Conservation (phyloP, 2,888 invertebrate species). For the Brassicogethes aeneus region DNA sequence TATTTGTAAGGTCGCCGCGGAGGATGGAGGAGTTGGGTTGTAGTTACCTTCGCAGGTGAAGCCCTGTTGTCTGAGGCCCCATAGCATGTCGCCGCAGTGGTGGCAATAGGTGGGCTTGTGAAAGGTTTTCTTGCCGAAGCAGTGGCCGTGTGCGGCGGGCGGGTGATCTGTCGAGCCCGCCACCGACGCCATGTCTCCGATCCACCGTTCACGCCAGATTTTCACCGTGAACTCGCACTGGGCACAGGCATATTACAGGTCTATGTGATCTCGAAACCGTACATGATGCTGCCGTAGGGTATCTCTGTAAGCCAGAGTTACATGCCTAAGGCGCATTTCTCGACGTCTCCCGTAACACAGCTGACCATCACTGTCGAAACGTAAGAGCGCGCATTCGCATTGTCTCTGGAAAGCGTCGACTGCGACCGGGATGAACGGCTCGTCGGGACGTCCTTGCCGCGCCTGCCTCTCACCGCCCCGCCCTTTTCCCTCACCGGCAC, state of each 20-base stretch:
- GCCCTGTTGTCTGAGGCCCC: conserved; percentile 99
- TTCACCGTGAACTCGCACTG: conserved; percentile 48
- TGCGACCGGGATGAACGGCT: conserved; percentile 9
- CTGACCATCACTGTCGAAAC: conserved; percentile 36
- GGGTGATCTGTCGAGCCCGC: conserved; percentile 41
- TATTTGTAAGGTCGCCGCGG: conserved; percentile 13
- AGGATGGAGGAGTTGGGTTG: not conserved
- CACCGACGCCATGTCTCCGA: conserved; percentile 51
- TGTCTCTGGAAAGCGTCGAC: conserved; percentile 30
- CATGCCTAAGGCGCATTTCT: conserved; percentile 40
- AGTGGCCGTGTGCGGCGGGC: conserved; percentile 77
- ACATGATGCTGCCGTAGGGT: conserved; percentile 38
- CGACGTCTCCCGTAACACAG: conserved; percentile 32
- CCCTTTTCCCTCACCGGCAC: conserved; percentile 15
- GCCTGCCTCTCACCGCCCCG: conserved; percentile 25
- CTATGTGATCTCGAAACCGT: conserved; percentile 51
- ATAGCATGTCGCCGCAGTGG: conserved; percentile 99
- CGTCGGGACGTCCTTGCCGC: conserved; percentile 6
- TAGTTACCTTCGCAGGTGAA: conserved; percentile 97
- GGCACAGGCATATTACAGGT: conserved; percentile 42
- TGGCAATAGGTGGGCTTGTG: conserved; percentile 99
- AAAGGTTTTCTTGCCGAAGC: conserved; percentile 99
- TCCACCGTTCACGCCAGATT: conserved; percentile 54
- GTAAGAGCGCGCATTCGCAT: conserved; percentile 31
- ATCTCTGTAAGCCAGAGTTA: conserved; percentile 35